Evolutionary conservation across 2,113 vertebrate genomes (phyloP).

Genomic region (Dasyurus viverrinus): DNA sequence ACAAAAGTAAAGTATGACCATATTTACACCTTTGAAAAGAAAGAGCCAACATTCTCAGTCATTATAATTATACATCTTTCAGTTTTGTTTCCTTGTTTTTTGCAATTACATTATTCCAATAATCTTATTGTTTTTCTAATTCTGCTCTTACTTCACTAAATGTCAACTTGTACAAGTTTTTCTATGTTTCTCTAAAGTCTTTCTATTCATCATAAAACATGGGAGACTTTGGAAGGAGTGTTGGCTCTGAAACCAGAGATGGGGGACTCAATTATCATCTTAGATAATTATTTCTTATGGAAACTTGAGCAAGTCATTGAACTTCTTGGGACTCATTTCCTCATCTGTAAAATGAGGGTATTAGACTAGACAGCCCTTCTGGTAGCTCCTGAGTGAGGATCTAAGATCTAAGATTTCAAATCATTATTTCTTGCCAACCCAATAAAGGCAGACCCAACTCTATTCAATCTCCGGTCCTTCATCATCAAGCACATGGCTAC

Average conservation of each 20-base stretch:
- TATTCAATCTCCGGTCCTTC: neutral
- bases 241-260: neutral
- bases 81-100: neutral
- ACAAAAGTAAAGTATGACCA: neutral
- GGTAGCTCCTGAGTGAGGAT: neutral
- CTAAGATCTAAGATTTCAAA: neutral
- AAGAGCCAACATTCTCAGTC: neutral
- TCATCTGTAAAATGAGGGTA: neutral
- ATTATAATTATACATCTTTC: neutral
- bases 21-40: neutral
- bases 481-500: neutral
- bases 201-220: neutral
- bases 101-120: neutral
- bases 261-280: neutral
- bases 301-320: neutral
- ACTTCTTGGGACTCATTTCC: neutral
- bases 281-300: neutral
- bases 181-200: neutral
- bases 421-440: neutral
- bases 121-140: neutral
- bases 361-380: neutral
- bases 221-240: neutral
- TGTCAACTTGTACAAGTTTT: neutral
- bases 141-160: neutral
- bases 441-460: neutral